Evolutionary conservation across 2,797 vertebrate genomes (phyloP).

Genomic region (Syndactyla subalaris): DNA sequence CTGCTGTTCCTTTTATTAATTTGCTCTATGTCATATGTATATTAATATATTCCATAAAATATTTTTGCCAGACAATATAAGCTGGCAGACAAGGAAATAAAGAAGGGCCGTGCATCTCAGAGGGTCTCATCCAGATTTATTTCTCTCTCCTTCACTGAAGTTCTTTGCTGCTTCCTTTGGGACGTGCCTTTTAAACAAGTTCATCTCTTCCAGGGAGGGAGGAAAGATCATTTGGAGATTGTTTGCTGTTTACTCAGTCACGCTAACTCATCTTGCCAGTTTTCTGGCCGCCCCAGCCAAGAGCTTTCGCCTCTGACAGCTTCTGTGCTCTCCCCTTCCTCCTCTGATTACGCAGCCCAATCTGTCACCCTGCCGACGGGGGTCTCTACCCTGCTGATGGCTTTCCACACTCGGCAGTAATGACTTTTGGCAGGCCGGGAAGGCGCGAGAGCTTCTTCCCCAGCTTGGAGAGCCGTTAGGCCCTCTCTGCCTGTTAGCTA

Average conservation of each 20-base stretch:
- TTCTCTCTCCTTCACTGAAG: conserved; percentile 59
- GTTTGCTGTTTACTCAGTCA: conserved; percentile 82
- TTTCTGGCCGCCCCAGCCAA: conserved; percentile 95
- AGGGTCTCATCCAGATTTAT: conserved; percentile 49
- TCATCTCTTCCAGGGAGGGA: conserved; percentile 63
- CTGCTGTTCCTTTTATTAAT: conserved; percentile 73
- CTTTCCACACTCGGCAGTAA: conserved; percentile 97
- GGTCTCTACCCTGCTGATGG: conserved; percentile 93
- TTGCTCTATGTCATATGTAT: conserved; percentile 70
- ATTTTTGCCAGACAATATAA: conserved; percentile 45
- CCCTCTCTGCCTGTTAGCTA: conserved; percentile 86
- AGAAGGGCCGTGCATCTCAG: background rate
- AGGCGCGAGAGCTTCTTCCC: conserved; percentile 75
- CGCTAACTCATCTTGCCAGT: conserved; percentile 87
- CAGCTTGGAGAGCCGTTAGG: conserved; percentile 81
- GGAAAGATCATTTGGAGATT: conserved; percentile 79
- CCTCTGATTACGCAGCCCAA: conserved; percentile 94
- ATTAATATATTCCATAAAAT: conserved; percentile 68
- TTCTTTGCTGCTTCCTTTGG: conserved; percentile 43
- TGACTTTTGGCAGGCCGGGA: conserved; percentile 96
- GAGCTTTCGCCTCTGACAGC: conserved; percentile 85
- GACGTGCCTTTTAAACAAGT: conserved; percentile 68
- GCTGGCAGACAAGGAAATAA: conserved; percentile 56
- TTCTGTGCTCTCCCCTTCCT: conserved; percentile 87
- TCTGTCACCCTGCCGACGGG: conserved; percentile 96